Evolutionary conservation across 1,140 invertebrate genomes (phyloP).

Genomic region (Dendrolimus punctatus): DNA sequence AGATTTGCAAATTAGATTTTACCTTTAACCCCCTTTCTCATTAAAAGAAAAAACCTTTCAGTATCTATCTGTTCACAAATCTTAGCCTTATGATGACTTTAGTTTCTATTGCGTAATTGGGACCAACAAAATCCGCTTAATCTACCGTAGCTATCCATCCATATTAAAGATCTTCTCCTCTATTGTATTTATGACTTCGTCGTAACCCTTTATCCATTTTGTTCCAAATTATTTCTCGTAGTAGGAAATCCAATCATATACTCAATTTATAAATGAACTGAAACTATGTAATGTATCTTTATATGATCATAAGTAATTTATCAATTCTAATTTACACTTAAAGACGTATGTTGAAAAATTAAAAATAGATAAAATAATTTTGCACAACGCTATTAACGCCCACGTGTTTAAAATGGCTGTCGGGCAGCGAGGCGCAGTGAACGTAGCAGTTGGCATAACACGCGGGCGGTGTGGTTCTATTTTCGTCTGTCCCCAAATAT

Average conservation of each 20-base stretch:
- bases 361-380: constrained; percentile 1
- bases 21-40: constrained; percentile 40
- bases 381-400: constrained; percentile 20
- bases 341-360: background rate
- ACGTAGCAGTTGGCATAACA: constrained; percentile 45
- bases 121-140: background rate
- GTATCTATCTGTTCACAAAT: constrained; percentile 39
- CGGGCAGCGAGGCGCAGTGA: constrained; percentile 27
- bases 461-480: constrained; percentile 45
- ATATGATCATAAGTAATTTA: too few relatives aligned
- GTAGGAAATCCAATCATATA: too few relatives aligned
- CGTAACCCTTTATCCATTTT: too few relatives aligned
- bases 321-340: too few relatives aligned
- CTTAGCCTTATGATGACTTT: constrained; percentile 17
- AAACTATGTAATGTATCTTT: background rate
- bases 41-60: constrained; percentile 46
- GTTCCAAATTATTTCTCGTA: too few relatives aligned
- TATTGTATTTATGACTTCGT: background rate
- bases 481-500: constrained; percentile 64
- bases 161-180: background rate
- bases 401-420: constrained; percentile 38
- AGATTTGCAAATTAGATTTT: constrained; percentile 67
- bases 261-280: too few relatives aligned
- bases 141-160: background rate
- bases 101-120: constrained; percentile 1